These are phyloP conservation scores for Cataglyphis albicans DNA, from an alignment of 2,888 invertebrate species.

Conservation along the genomic window DNA sequence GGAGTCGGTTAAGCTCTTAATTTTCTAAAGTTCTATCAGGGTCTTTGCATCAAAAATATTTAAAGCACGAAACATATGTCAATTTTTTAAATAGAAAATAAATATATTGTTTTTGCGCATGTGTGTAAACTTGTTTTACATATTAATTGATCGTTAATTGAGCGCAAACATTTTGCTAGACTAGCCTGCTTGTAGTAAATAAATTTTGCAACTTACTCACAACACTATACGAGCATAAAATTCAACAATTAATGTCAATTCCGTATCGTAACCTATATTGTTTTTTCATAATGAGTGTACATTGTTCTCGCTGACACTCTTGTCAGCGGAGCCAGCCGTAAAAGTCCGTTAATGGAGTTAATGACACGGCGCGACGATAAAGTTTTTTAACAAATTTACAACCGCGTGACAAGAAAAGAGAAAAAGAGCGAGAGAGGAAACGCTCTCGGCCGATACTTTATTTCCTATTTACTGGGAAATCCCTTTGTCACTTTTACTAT, in stretches of 20 bases:
- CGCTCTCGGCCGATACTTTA: slow-evolving; percentile 55
- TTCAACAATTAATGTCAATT: slow-evolving; percentile 49
- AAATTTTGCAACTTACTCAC: slow-evolving; percentile 48
- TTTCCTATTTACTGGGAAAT: slow-evolving; percentile 62
- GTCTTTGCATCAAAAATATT: not conserved
- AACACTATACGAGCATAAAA: slow-evolving; percentile 18
- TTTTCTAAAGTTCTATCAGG: slow-evolving; percentile 19
- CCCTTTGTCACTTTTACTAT: slow-evolving; percentile 65
- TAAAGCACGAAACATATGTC: not conserved
- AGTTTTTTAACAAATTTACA: slow-evolving; percentile 56
- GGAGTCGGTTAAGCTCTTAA: slow-evolving; percentile 50
- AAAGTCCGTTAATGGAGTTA: slow-evolving; percentile 41
- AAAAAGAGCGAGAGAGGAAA: not conserved
- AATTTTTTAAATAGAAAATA: slow-evolving; percentile 8
- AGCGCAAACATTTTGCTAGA: slow-evolving; percentile 18
- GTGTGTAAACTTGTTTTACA: slow-evolving; percentile 6
- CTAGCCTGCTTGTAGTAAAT: slow-evolving; percentile 15
- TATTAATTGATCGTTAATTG: slow-evolving; percentile 41
- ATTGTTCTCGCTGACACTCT: slow-evolving; percentile 46
- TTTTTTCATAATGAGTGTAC: slow-evolving; percentile 44
- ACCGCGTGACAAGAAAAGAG: slow-evolving; percentile 35
- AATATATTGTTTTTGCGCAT: slow-evolving; percentile 16
- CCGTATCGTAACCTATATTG: slow-evolving; percentile 35
- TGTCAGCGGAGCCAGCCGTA: slow-evolving; percentile 13
- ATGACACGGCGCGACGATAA: slow-evolving; percentile 46